phyloP scores from a whole-genome alignment of 2,113 vertebrate species.

The Hiodon alosoides region DNA sequence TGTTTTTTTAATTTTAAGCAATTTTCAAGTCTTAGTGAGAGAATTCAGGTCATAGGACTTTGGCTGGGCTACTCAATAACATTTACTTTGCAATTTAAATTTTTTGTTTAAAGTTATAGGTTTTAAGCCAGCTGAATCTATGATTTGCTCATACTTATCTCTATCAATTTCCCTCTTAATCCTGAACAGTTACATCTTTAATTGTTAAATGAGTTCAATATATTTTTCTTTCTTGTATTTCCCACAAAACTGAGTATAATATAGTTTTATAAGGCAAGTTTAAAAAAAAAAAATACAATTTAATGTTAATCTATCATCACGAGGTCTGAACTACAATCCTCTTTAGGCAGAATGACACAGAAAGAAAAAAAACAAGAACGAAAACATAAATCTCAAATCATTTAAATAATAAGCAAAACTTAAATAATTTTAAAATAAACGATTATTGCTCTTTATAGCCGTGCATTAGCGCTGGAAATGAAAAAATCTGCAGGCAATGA shows the following conservation, averaged over 20 bases:
- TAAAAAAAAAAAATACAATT: slow-evolving; percentile 19
- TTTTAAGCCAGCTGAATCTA: no score
- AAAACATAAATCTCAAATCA: slow-evolving; percentile 5
- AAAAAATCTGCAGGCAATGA: slow-evolving; percentile 7
- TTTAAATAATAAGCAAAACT: slow-evolving; percentile 14
- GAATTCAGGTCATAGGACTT: no score
- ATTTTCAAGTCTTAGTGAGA: no score
- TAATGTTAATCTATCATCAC: slow-evolving; percentile 6
- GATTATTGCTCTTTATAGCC: slow-evolving; percentile 4
- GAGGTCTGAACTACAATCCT: slow-evolving; percentile 4
- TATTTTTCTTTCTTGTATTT: slow-evolving; percentile 2
- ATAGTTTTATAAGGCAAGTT: slow-evolving; percentile 1
- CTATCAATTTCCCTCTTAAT: no score
- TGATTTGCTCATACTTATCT: no score
- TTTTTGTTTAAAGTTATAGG: no score
- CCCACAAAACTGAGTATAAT: slow-evolving; percentile 2
- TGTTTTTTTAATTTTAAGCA: no score
- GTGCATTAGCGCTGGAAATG: slow-evolving; percentile 7
- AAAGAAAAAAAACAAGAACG: not conserved
- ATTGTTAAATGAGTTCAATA: slow-evolving; percentile 11
- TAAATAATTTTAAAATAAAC: slow-evolving; percentile 18
- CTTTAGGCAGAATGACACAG: slow-evolving; percentile 2
- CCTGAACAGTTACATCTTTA: no score
- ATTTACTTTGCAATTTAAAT: no score
- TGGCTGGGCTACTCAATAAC: no score